Evolutionary conservation across 1,140 invertebrate species (phyloP).

Genomic region (Drosophila sechellia): DNA sequence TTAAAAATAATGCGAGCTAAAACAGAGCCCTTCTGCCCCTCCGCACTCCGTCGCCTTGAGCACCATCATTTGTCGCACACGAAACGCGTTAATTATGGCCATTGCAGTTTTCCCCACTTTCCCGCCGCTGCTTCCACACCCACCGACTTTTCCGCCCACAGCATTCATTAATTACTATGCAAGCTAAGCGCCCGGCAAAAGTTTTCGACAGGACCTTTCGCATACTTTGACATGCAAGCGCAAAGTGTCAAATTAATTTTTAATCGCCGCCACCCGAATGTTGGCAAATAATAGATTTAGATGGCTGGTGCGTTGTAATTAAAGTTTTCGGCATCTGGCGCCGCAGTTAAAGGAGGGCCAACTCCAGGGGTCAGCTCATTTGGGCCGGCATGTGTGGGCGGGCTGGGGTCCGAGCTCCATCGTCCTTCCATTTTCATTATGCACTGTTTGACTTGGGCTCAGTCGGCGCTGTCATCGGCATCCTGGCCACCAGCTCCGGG

Average conservation of each 20-base stretch:
- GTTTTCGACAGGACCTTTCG: conserved; percentile 47
- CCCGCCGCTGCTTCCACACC: not conserved
- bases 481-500: conserved; percentile 29
- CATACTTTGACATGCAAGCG: conserved; percentile 79
- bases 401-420: not conserved
- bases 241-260: conserved; percentile 83
- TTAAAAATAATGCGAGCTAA: conserved; percentile 69
- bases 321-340: conserved; percentile 54
- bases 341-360: conserved; percentile 44
- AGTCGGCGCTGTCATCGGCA: conserved; percentile 47
- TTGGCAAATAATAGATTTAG: conserved; percentile 82
- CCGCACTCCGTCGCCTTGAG: conserved; percentile 23
- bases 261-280: conserved; percentile 70
- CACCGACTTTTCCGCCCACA: conserved; percentile 27
- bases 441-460: conserved; percentile 36
- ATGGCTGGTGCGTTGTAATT: conserved; percentile 63
- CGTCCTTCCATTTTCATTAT: not conserved
- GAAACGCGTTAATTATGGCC: conserved; percentile 79
- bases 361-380: conserved; percentile 30
- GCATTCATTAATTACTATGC: conserved; percentile 81
- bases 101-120: conserved; percentile 60
- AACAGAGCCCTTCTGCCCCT: conserved; percentile 20
- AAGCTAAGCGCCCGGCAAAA: conserved; percentile 75
- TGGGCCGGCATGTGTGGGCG: conserved; percentile 29
- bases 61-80: conserved; percentile 75